These are phyloP conservation scores for Carassius auratus DNA, from an alignment of 2,113 vertebrate species.

Conservation along the genomic window DNA sequence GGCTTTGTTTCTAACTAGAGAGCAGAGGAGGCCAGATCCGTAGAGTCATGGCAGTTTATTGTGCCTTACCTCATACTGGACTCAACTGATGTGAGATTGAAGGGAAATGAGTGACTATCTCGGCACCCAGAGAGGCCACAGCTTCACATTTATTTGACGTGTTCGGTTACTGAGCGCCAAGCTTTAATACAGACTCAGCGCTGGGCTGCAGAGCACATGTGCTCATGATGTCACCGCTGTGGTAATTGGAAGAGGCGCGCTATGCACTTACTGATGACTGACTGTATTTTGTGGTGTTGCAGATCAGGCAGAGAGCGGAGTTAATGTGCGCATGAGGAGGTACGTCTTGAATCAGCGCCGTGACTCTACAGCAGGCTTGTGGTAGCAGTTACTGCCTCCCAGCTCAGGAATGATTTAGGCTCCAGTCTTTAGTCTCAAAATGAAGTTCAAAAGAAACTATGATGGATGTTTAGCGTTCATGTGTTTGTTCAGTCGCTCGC, in stretches of 20 bases:
- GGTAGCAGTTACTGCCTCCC: slow-evolving; percentile 21
- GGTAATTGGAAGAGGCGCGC: slow-evolving; percentile 3
- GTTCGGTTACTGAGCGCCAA: background rate
- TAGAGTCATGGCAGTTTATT: slow-evolving; percentile 9
- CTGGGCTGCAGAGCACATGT: slow-evolving; percentile 30
- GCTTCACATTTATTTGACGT: background rate
- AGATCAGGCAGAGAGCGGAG: slow-evolving; percentile 24
- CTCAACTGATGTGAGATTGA: slow-evolving; percentile 4
- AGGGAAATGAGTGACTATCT: background rate
- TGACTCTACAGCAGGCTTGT: slow-evolving; percentile 25
- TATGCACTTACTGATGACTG: slow-evolving; percentile 27
- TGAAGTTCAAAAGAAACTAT: slow-evolving; percentile 21
- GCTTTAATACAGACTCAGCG: background rate
- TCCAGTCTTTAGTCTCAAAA: background rate
- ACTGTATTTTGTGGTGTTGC: slow-evolving; percentile 17
- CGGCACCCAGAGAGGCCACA: background rate
- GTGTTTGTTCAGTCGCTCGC: slow-evolving; percentile 13
- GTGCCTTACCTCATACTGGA: slow-evolving; percentile 35
- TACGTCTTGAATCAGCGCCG: background rate
- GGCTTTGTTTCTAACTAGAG: slow-evolving; percentile 17
- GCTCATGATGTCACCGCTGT: slow-evolving; percentile 34
- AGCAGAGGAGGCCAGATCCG: background rate
- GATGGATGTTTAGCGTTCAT: slow-evolving; percentile 1
- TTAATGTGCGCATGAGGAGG: slow-evolving; percentile 24
- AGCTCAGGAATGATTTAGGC: slow-evolving; percentile 31